Base-by-base conservation (phyloP, 2,888 invertebrate species). In the Phyto melanocephala region DNA sequence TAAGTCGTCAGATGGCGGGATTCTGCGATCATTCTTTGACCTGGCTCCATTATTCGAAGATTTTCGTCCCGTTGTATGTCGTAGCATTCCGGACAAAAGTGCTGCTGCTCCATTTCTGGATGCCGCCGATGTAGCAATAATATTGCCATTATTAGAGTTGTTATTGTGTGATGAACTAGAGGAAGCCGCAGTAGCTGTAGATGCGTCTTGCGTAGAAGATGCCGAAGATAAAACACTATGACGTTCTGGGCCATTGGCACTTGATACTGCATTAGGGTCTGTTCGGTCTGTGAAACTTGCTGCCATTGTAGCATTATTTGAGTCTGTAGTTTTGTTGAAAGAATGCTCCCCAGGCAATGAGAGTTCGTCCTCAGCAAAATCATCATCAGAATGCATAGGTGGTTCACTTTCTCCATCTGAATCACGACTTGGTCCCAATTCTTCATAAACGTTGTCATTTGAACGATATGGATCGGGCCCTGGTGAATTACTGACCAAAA, bases 361-460 rank as follows among this genome's bases (percentile, higher is more conserved):
- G 13, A 96, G 92, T 88, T 96, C 96, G 88, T 96, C 96, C 91
- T 96, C 96, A 62, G 96, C 96, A 88, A 96, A 96, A 88, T 96
- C 96, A 87, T 96, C 96, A 88, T 96, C 96, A 88, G 95, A 96
- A 88, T 94, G 94, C 42, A 94, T 92, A 11, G 94, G 94, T 1
- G 93, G 92, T 84, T 93, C 93, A 78, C 92, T 93, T 86, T 94
- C 93, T 68, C 93, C 93, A 87, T 94, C 94, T 84, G 94, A 92
- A 68, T 92, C 92, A 80, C 93, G 92, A 81, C 93, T 93, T 0
- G 93, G 93, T 0, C 92, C 94, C 52, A 96, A 92, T 88, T 96
- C 96, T 91, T 96, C 96, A 91, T 96, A 96, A 24, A 96, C 95
- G 67, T 96, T 96, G 87, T 96, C 96, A 87, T 94, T 89, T 8